Conservation (phyloP, 2,888 invertebrate species). For the Tiliacea aurago region DNA sequence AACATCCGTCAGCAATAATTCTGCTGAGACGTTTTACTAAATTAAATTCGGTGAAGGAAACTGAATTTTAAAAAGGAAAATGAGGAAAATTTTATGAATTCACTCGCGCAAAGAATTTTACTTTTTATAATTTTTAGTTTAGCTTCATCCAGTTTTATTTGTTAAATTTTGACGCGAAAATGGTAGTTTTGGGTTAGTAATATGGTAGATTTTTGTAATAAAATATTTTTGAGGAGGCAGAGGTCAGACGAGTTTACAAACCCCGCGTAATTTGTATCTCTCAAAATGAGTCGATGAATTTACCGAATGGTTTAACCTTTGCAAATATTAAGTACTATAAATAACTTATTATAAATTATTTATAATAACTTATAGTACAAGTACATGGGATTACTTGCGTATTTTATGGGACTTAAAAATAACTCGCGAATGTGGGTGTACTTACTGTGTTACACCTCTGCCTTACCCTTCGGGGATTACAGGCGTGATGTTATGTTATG, state of each 20-base stretch:
- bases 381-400: too few relatives aligned
- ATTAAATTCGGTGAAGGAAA: slow-evolving; percentile 57
- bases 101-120: slow-evolving; percentile 31
- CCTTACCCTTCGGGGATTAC: too few relatives aligned
- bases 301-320: neutral
- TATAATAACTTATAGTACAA: too few relatives aligned
- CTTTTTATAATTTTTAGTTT: slow-evolving; percentile 20
- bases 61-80: slow-evolving; percentile 63
- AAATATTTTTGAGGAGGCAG: neutral
- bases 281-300: neutral
- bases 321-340: neutral
- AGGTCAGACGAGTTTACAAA: neutral
- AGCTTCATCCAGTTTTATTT: neutral
- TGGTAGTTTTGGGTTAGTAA: neutral
- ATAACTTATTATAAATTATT: too few relatives aligned
- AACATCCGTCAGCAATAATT: slow-evolving; percentile 35
- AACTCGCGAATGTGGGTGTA: too few relatives aligned
- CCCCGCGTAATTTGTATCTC: neutral
- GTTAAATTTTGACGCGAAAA: neutral
- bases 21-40: slow-evolving; percentile 25
- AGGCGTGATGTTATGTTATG: too few relatives aligned
- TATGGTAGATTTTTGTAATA: neutral
- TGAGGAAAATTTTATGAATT: slow-evolving; percentile 62
- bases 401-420: too few relatives aligned
- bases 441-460: too few relatives aligned